phyloP scores from a whole-genome alignment of 2,797 vertebrate species.

The Lacerta bilineata region DNA sequence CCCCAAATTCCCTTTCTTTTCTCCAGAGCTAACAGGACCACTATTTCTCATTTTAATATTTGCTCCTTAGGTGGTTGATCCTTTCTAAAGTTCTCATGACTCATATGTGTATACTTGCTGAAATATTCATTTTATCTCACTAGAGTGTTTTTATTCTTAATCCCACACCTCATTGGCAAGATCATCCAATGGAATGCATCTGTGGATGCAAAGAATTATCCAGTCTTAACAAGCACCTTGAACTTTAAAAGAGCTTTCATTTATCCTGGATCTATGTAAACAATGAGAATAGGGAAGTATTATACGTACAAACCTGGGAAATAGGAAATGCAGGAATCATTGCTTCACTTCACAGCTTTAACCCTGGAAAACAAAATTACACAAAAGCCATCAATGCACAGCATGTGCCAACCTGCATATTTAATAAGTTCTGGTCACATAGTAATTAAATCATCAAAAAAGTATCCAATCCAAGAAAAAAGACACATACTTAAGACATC shows the following conservation, averaged over 20 bases:
- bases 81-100: slow-evolving; percentile 32
- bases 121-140: slow-evolving; percentile 23
- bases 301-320: slow-evolving; percentile 37
- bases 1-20: background rate
- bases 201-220: slow-evolving; percentile 7
- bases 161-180: slow-evolving; percentile 4
- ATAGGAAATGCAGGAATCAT: slow-evolving; percentile 34
- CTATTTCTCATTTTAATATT: slow-evolving; percentile 21
- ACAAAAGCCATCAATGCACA: fast-evolving
- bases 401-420: slow-evolving; percentile 14
- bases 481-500: background rate
- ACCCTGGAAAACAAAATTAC: slow-evolving; percentile 26
- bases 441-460: slow-evolving; percentile 37
- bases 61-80: slow-evolving; percentile 16
- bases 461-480: background rate
- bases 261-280: slow-evolving; percentile 37
- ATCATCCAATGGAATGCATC: slow-evolving; percentile 26
- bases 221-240: slow-evolving; percentile 36
- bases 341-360: slow-evolving; percentile 48
- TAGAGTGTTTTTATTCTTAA: slow-evolving; percentile 4
- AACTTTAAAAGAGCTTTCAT: slow-evolving; percentile 50
- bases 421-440: slow-evolving; percentile 36
- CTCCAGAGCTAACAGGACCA: background rate
- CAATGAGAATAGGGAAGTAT: slow-evolving; percentile 51
- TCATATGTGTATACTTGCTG: slow-evolving; percentile 5